Evolutionary conservation across 2,113 vertebrate species (phyloP).

Genomic region (Vimba vimba): DNA sequence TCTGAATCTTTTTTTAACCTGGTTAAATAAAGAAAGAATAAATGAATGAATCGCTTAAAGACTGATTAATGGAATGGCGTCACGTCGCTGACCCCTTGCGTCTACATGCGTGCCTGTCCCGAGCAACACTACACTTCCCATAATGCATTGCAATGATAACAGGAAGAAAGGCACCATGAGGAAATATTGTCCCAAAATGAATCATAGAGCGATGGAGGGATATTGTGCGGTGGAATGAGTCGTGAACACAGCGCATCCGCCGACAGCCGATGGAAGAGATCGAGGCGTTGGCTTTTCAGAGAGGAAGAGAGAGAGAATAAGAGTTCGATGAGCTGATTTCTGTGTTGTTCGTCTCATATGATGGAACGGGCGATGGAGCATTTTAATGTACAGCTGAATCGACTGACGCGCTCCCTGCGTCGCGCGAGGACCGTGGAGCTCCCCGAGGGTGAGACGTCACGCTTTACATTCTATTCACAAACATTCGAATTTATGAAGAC

Average conservation of each 20-base stretch:
- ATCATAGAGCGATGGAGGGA: constrained; percentile 25
- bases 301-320: constrained; percentile 29
- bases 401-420: constrained; percentile 92
- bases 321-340: constrained; percentile 35
- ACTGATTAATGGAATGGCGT: not conserved
- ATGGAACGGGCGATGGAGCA: constrained; percentile 99
- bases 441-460: constrained; percentile 83
- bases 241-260: not conserved
- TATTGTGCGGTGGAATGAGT: not conserved
- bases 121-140: constrained; percentile 77
- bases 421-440: constrained; percentile 96
- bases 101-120: not conserved
- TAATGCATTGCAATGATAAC: constrained; percentile 68
- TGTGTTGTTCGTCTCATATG: constrained; percentile 70
- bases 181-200: constrained; percentile 51
- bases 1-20: too few relatives aligned
- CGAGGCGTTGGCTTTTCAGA: not conserved
- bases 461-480: not conserved
- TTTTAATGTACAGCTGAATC: constrained; percentile 84
- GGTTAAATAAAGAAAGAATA: too few relatives aligned
- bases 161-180: constrained; percentile 67
- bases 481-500: not conserved
- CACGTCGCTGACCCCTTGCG: not conserved
- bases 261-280: constrained; percentile 61
- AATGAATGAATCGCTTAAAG: not conserved